Base-by-base conservation (phyloP, 2,797 vertebrate genomes). In the Mallotus villosus region DNA sequence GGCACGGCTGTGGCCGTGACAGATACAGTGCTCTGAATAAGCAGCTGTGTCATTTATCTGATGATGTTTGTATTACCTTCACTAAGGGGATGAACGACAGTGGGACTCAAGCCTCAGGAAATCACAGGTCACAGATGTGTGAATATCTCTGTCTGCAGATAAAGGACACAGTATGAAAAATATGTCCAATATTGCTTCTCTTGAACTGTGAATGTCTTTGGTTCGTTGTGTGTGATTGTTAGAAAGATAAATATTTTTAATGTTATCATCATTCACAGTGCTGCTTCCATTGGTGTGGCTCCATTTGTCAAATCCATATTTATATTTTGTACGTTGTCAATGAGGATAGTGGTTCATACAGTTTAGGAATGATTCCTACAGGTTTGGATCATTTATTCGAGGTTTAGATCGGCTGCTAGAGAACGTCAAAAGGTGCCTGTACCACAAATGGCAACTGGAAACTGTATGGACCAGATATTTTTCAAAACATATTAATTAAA, bases 71-170 rank as follows among this genome's bases (percentile, higher is more conserved):
- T 79, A 74, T 80, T 81, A 63, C 72, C 63, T 84, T 71, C 72
- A 80, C 77, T 82, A 80, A 75, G 64, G 34, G 82, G 81, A 82
- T 77, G 62, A 84, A 86, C 79, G 74, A 74, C 80, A 80, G 72
- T 61, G n/a, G 59, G 67, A 81, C 81, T 75, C 63, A 64, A 68
- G 74, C 77, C 68, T 51, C 58, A 72, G 74, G 78, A 67, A 81
- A 83, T 75, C 74, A 70, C 67, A 70, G 72, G 65, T 70, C 59
- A 34, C 32, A 8, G 8, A 34, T 22, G 73, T 75, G 46, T 80
- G 79, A 75, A 75, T 78, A 71, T 78, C 70, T 74, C 77, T 71
- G 60, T 79, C 67, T 63, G 69, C 63, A 78, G 80, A 84, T 83
- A 77, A 81, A 77, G 78, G 68, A 57, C 73, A 74, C 32, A 53